Evolutionary conservation across 2,113 vertebrate species (phyloP).

Genomic region (Meleagris gallopavo): DNA sequence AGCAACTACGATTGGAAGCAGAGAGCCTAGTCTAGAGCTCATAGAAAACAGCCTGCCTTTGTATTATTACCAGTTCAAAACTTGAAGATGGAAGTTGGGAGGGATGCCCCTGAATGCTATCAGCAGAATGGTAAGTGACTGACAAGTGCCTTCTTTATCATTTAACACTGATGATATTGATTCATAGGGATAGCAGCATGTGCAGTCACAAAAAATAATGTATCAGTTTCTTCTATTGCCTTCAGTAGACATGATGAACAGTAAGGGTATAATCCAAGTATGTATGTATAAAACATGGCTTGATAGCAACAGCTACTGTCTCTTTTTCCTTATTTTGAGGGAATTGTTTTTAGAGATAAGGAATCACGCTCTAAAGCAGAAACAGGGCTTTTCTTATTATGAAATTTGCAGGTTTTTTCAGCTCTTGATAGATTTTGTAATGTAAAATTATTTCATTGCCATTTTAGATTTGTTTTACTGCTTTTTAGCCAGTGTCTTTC

Average conservation of each 20-base stretch:
- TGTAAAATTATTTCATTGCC: background rate
- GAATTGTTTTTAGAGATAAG: background rate
- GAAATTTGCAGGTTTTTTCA: background rate
- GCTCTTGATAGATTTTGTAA: background rate
- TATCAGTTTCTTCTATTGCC: background rate
- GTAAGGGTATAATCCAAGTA: background rate
- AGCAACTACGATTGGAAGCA: conserved; percentile 42
- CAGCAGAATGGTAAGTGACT: conserved; percentile 10
- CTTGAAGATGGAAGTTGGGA: background rate
- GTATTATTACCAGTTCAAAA: background rate
- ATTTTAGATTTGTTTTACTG: background rate
- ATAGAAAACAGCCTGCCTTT: background rate
- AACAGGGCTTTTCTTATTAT: background rate
- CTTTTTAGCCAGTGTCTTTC: background rate
- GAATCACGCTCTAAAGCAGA: background rate
- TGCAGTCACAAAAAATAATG: background rate
- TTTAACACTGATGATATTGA: background rate
- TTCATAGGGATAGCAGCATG: background rate
- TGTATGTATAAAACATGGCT: too few relatives aligned
- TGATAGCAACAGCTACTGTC: background rate
- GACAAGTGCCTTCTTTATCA: background rate
- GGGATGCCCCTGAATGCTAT: background rate
- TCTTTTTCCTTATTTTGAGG: background rate
- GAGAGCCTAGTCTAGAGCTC: background rate
- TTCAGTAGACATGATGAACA: background rate